A percentile compares a stretch with the other conserved stretches of the same genome.
phyloP scores from a whole-genome alignment of 2,113 vertebrate genomes.

The Cepphus grylle region DNA sequence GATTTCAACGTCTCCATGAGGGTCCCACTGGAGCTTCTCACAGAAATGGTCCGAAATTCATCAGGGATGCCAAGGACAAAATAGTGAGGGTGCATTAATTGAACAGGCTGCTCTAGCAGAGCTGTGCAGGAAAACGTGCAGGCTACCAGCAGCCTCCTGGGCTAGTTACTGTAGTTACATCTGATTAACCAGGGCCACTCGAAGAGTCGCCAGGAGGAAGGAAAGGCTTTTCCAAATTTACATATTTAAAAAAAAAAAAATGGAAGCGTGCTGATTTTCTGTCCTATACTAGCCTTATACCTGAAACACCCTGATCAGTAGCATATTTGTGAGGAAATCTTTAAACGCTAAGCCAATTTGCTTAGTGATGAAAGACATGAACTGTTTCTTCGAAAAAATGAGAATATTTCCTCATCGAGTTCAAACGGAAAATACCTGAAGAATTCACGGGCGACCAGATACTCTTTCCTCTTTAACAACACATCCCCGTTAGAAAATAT shows the following conservation, averaged over 20 bases:
- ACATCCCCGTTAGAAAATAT: neutral
- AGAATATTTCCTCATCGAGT: neutral
- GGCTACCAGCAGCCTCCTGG: neutral
- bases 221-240: neutral
- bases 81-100: neutral
- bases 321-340: neutral
- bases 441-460: neutral
- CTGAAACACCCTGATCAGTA: neutral
- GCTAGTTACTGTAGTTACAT: neutral
- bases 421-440: conserved; percentile 9
- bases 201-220: neutral
- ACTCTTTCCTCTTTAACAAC: neutral
- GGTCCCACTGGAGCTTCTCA: neutral
- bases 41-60: neutral
- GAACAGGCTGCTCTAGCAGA: neutral
- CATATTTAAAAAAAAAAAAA: neutral
- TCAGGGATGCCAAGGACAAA: neutral
- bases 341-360: neutral
- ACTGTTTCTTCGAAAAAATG: neutral
- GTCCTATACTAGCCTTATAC: neutral
- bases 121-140: neutral
- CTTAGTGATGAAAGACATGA: neutral
- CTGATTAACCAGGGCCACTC: neutral
- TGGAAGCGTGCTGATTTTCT: neutral
- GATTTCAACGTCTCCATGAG: neutral